Evolutionary conservation across 1,140 invertebrate species (phyloP).

Genomic region (Anoplolepis gracilipes): DNA sequence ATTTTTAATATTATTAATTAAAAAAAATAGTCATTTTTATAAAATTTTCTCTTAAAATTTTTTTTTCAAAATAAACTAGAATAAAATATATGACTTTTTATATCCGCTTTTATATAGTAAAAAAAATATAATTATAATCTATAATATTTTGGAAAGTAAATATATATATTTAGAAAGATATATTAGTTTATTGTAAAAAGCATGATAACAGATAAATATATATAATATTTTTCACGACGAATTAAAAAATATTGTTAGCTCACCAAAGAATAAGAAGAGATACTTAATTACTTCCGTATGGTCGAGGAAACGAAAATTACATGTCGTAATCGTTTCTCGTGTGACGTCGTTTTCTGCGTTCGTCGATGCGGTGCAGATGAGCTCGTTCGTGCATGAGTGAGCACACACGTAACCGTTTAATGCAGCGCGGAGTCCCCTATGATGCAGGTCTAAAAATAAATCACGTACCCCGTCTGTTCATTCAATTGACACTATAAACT

Average conservation of each 20-base stretch:
- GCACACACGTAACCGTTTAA: conserved; percentile 49
- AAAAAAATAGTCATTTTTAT: neutral
- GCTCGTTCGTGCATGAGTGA: conserved; percentile 43
- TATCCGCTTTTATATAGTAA: neutral
- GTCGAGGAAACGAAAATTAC: conserved; percentile 32
- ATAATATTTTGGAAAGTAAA: neutral
- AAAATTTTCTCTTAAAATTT: neutral
- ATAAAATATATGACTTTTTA: neutral
- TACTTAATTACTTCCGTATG: conserved; percentile 8
- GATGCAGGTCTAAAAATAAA: conserved; percentile 64
- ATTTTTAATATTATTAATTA: neutral
- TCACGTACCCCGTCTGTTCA: conserved; percentile 59
- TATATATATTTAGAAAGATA: neutral
- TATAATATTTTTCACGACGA: neutral
- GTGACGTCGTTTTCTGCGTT: conserved; percentile 27
- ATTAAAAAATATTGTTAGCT: neutral
- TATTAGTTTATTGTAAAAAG: neutral
- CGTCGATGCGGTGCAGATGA: conserved; percentile 34
- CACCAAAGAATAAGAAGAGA: neutral
- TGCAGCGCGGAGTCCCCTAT: conserved; percentile 53
- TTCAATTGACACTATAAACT: conserved; percentile 63
- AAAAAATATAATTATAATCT: too few relatives aligned
- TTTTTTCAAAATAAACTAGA: neutral
- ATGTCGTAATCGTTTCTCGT: conserved; percentile 29
- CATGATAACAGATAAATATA: too few relatives aligned